Evolutionary conservation across 1,140 invertebrate genomes (phyloP).

Genomic region (Akabosia matsudoensis): DNA sequence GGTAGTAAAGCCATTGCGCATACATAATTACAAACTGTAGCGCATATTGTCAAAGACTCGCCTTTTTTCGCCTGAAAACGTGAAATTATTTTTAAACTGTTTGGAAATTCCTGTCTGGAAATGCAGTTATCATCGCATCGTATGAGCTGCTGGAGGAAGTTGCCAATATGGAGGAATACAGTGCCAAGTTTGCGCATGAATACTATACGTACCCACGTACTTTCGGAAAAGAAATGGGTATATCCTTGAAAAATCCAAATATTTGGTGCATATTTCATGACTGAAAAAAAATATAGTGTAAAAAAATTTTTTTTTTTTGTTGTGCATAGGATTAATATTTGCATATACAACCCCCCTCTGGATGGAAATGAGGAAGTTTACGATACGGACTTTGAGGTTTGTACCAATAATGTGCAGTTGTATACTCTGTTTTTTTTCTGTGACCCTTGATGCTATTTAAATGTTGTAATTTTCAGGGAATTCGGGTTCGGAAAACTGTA

Average conservation of each 20-base stretch:
- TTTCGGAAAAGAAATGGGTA: conserved; percentile 7
- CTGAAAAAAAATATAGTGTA: background rate
- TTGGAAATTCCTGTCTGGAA: too few relatives aligned
- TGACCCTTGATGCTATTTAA: background rate
- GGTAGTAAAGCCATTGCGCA: background rate
- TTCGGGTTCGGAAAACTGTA: conserved; percentile 35
- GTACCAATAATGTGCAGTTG: background rate
- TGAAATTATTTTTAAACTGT: background rate
- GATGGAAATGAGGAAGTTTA: conserved; percentile 18
- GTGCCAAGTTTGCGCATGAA: background rate
- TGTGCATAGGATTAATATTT: conserved; percentile 1
- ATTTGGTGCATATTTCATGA: background rate
- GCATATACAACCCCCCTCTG: background rate
- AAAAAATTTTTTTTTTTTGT: background rate
- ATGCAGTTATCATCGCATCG: background rate
- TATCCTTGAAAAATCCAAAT: background rate
- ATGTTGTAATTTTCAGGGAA: conserved; percentile 21
- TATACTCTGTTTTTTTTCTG: too few relatives aligned
- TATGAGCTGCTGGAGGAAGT: background rate
- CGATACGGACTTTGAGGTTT: conserved; percentile 24
- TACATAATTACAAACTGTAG: background rate
- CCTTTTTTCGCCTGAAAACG: background rate
- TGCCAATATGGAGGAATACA: conserved; percentile 21
- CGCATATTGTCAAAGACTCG: background rate
- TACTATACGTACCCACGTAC: background rate